phyloP scores from a whole-genome alignment of 2,888 invertebrate species.

The Ophraella communa region DNA sequence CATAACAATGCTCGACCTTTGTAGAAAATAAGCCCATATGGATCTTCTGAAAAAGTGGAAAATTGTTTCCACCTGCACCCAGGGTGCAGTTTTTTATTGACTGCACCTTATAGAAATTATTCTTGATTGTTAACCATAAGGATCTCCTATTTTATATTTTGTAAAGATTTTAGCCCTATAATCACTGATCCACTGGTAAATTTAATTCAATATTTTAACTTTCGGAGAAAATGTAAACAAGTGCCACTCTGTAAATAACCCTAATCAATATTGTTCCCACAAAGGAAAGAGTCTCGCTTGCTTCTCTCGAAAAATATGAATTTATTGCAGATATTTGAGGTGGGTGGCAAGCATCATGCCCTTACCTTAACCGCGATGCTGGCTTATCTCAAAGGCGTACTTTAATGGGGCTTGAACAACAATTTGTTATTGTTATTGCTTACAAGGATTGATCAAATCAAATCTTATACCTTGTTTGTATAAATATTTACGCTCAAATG shows the following conservation, averaged over 20 bases:
- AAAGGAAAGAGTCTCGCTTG: constrained; percentile 38
- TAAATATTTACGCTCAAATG: not conserved
- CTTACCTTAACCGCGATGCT: constrained; percentile 30
- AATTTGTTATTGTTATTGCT: constrained; percentile 5
- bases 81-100: too few species aligned
- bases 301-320: constrained; percentile 54
- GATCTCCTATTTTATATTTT: too few species aligned
- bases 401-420: constrained; percentile 6
- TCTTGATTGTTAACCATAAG: too few species aligned
- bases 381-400: constrained; percentile 19
- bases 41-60: too few species aligned
- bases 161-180: too few species aligned
- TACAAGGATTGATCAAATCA: not conserved
- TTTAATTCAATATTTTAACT: too few species aligned
- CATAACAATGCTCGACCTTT: too few species aligned
- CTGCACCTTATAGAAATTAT: too few species aligned
- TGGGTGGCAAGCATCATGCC: constrained; percentile 59
- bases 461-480: not conserved
- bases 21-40: too few species aligned
- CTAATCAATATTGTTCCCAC: constrained; percentile 51
- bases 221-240: not conserved
- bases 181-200: too few species aligned
- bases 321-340: constrained; percentile 57
- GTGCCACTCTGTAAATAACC: constrained; percentile 28
- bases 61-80: too few species aligned